Conservation (phyloP, 2,797 vertebrate genomes). For the Heliangelus exortis region DNA sequence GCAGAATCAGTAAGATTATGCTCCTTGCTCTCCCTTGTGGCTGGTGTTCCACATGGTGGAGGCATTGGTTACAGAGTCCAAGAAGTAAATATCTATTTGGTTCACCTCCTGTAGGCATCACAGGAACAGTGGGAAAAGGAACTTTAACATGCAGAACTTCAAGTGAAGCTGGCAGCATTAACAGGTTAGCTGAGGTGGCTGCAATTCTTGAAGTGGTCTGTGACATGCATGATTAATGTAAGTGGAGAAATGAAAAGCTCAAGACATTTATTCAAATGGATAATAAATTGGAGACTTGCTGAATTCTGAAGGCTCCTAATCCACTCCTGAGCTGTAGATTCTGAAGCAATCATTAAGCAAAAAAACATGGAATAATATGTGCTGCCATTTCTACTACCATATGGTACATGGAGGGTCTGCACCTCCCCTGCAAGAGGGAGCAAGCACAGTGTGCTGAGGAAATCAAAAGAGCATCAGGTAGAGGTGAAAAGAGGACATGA, state of each 20-base stretch:
- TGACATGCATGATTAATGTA: not conserved
- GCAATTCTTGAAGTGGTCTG: not conserved
- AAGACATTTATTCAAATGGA: not conserved
- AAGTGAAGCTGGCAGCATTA: not conserved
- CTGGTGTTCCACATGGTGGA: not conserved
- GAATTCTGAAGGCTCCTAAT: not conserved
- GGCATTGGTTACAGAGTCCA: not conserved
- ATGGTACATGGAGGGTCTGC: not conserved
- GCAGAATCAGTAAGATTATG: not conserved
- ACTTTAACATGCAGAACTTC: not conserved
- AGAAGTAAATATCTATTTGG: not conserved
- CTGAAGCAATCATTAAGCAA: not conserved
- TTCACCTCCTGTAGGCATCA: not conserved
- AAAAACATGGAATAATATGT: not conserved
- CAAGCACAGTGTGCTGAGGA: accelerated
- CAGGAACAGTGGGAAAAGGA: not conserved
- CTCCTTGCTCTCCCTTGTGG: not conserved
- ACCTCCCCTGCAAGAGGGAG: not conserved
- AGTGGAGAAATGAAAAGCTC: not conserved
- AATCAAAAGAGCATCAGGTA: not conserved
- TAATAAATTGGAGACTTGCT: conserved; percentile 5
- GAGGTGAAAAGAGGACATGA: not conserved
- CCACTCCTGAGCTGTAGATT: not conserved
- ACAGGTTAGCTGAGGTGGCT: not conserved
- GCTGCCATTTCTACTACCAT: not conserved